A percentile compares a stretch with the other conserved stretches of the same genome.
Conservation (phyloP, 2,113 vertebrate genomes). For the Merops nubicus region DNA sequence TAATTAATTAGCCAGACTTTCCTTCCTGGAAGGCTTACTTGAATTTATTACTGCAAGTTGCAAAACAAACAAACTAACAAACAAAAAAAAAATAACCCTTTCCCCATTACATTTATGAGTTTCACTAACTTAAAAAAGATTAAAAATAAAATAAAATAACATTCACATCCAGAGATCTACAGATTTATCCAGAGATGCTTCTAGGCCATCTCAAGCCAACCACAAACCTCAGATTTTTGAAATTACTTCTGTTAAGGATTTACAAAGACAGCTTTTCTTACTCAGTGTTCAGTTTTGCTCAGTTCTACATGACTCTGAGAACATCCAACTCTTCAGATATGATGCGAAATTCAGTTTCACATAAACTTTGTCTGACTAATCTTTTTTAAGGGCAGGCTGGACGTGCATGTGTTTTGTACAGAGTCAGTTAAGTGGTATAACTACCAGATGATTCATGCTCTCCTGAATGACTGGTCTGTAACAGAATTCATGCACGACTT, state of each 20-base stretch:
- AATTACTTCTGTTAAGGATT: neutral
- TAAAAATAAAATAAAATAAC: neutral
- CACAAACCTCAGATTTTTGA: neutral
- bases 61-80: neutral
- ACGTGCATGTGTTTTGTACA: neutral
- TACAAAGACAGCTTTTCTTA: neutral
- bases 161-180: fast-evolving
- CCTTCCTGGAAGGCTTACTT: neutral
- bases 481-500: neutral
- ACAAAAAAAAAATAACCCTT: neutral
- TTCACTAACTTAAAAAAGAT: neutral
- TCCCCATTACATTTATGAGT: neutral
- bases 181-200: neutral
- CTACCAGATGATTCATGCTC: neutral
- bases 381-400: neutral
- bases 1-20: neutral
- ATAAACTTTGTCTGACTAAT: neutral
- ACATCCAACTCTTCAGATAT: neutral
- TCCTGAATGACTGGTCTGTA: neutral
- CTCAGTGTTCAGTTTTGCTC: neutral
- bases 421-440: neutral
- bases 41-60: neutral
- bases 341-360: neutral
- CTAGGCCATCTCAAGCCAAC: neutral
- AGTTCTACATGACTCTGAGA: neutral